phyloP scores from a whole-genome alignment of 2,113 vertebrate genomes.

The Serilophus lunatus region DNA sequence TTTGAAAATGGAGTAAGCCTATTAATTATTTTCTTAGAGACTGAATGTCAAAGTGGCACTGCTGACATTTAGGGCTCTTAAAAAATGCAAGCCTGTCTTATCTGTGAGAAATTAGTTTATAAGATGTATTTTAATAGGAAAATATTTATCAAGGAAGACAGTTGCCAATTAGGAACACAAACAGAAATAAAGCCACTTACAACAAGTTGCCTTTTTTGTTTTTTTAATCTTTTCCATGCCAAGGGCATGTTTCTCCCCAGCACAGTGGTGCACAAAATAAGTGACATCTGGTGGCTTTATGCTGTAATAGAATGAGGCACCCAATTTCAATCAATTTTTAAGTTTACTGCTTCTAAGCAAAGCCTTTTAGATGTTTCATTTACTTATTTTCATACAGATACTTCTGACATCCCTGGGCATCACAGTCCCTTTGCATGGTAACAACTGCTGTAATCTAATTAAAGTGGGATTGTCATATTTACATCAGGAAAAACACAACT shows the following conservation, averaged over 20 bases:
- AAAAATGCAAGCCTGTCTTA: background rate
- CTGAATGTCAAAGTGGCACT: background rate
- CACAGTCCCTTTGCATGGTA: background rate
- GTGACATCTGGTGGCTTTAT: slow-evolving; percentile 12
- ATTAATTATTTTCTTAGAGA: slow-evolving; percentile 31
- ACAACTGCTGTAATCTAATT: background rate
- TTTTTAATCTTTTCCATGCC: background rate
- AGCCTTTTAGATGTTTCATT: background rate
- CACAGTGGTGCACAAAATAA: background rate
- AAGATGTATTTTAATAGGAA: background rate
- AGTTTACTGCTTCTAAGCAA: background rate
- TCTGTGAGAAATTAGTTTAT: background rate
- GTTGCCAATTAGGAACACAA: background rate
- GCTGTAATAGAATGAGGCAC: background rate
- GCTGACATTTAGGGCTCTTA: slow-evolving; percentile 34
- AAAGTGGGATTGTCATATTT: background rate
- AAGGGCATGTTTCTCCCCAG: background rate
- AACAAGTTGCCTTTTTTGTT: background rate
- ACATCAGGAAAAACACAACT: background rate
- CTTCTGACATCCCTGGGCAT: background rate
- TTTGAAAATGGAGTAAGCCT: background rate
- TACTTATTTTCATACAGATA: background rate
- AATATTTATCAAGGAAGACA: background rate
- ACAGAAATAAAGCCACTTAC: background rate
- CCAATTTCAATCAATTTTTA: background rate